A percentile compares a stretch with the other conserved stretches of the same genome.
Evolutionary conservation across 2,888 invertebrate species (phyloP).

Genomic region (Odontomyia ornata): DNA sequence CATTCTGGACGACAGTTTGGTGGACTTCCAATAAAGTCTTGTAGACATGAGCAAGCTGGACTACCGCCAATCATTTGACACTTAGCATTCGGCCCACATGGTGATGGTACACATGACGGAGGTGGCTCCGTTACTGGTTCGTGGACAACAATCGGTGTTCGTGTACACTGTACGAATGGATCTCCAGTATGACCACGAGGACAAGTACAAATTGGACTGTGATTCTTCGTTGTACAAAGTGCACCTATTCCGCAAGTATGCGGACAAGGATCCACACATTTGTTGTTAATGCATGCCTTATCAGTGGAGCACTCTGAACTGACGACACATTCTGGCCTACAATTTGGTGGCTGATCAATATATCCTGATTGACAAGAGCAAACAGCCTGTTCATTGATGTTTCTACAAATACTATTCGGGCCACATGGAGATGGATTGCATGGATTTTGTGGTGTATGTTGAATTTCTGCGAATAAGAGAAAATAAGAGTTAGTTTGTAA

Average conservation of each 20-base stretch:
- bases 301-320: slow-evolving; percentile 85
- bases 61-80: slow-evolving; percentile 78
- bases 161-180: slow-evolving; percentile 81
- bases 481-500: not conserved
- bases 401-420: slow-evolving; percentile 85
- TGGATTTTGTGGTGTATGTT: slow-evolving; percentile 67
- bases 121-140: slow-evolving; percentile 69
- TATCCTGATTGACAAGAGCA: slow-evolving; percentile 85
- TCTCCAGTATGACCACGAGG: slow-evolving; percentile 85
- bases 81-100: slow-evolving; percentile 84
- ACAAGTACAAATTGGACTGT: slow-evolving; percentile 88
- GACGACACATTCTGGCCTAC: slow-evolving; percentile 87
- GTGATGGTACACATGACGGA: slow-evolving; percentile 82
- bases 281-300: slow-evolving; percentile 84
- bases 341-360: slow-evolving; percentile 80
- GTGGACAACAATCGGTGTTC: slow-evolving; percentile 54
- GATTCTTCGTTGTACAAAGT: slow-evolving; percentile 82
- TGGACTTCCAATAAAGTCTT: slow-evolving; percentile 80
- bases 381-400: slow-evolving; percentile 81
- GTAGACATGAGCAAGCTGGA: slow-evolving; percentile 81
- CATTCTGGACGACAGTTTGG: slow-evolving; percentile 84
- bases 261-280: slow-evolving; percentile 87
- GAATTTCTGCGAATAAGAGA: slow-evolving; percentile 10
- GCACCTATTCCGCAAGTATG: slow-evolving; percentile 88
- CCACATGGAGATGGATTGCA: slow-evolving; percentile 88